Conservation (phyloP, 2,113 vertebrate species). For the Hemibates koningsi region DNA sequence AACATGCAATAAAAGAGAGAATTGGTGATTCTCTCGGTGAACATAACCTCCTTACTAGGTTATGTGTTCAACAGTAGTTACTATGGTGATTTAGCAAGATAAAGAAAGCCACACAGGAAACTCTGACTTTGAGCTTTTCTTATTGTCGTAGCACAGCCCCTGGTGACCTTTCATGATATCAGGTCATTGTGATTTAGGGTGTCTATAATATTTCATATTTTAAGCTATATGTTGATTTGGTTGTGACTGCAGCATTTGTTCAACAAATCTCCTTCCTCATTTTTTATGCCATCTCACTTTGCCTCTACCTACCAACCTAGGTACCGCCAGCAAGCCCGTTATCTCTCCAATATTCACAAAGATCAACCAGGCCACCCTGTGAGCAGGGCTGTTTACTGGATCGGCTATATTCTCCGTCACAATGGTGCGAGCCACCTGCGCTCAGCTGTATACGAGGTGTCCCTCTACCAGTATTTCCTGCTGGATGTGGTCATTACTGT, state of each 20-base stretch:
- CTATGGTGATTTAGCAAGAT: background rate
- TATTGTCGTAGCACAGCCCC: background rate
- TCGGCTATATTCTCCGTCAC: constrained; percentile 91
- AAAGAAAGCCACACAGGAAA: background rate
- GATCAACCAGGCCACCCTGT: constrained; percentile 94
- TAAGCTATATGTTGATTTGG: background rate
- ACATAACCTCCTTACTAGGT: background rate
- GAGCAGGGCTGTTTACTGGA: constrained; percentile 90
- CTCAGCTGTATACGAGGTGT: constrained; percentile 84
- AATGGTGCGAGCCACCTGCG: constrained; percentile 88
- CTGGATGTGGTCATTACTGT: constrained; percentile 81
- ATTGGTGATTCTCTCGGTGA: background rate
- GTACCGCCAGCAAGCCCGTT: constrained; percentile 80
- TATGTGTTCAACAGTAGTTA: background rate
- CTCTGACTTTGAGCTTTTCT: background rate
- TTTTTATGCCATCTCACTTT: background rate
- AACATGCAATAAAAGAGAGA: background rate
- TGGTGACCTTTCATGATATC: background rate
- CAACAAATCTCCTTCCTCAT: background rate
- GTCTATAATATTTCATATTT: background rate
- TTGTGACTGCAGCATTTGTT: background rate
- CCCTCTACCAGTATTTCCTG: constrained; percentile 91
- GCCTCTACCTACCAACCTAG: constrained; percentile 48
- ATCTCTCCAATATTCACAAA: constrained; percentile 92
- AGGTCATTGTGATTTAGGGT: background rate